A percentile compares a stretch with the other conserved stretches of the same genome.
Conservation (phyloP, 2,797 vertebrate species). For the Arrhamphus sclerolepis region DNA sequence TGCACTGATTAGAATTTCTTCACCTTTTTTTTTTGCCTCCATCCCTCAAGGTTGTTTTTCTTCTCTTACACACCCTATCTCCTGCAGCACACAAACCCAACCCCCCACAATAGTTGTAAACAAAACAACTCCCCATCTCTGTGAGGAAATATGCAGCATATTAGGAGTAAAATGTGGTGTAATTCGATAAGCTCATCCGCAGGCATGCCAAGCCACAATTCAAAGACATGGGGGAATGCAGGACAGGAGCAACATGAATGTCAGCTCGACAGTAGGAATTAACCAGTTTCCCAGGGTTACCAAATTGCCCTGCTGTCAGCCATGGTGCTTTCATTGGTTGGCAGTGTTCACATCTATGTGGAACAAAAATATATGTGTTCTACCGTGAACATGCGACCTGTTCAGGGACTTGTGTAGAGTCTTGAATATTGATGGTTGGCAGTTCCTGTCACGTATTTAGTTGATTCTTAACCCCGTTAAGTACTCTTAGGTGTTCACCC, state of each 20-base stretch:
- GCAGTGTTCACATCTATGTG: slow-evolving; percentile 26
- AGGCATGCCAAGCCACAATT: slow-evolving; percentile 35
- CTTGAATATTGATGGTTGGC: too few species aligned
- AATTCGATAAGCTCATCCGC: slow-evolving; percentile 61
- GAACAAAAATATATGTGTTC: too few species aligned
- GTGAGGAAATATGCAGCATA: slow-evolving; percentile 40
- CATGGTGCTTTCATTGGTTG: slow-evolving; percentile 29
- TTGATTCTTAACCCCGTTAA: too few species aligned
- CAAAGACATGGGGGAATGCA: slow-evolving; percentile 24
- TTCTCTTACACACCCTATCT: slow-evolving; percentile 7
- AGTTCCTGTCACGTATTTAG: too few species aligned
- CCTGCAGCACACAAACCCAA: not conserved
- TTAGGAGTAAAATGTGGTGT: slow-evolving; percentile 59
- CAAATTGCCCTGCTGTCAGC: slow-evolving; percentile 36
- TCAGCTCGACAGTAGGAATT: slow-evolving; percentile 17
- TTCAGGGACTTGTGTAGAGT: too few species aligned
- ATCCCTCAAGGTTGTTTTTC: slow-evolving; percentile 5
- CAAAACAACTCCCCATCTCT: slow-evolving; percentile 19
- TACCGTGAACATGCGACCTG: too few species aligned
- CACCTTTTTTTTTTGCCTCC: slow-evolving; percentile 1
- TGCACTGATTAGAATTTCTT: slow-evolving; percentile 11
- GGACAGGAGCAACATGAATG: slow-evolving; percentile 35
- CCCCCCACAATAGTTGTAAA: slow-evolving; percentile 1
- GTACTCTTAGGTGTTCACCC: too few species aligned
- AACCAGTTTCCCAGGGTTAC: slow-evolving; percentile 51